phyloP scores from a whole-genome alignment of 2,888 invertebrate species.

The Copidosoma aretas region DNA sequence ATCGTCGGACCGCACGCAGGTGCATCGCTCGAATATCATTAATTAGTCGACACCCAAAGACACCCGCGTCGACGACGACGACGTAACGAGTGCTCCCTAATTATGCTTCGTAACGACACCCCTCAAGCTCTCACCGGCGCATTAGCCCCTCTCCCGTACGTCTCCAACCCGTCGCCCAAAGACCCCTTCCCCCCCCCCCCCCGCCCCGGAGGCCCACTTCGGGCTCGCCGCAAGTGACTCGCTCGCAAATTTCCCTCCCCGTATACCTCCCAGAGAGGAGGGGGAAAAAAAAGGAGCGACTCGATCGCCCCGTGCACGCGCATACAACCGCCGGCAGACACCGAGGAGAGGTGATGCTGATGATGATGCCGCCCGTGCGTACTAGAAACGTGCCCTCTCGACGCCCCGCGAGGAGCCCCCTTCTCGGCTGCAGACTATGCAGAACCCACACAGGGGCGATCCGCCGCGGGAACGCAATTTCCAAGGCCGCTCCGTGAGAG shows the following conservation, averaged over 20 bases:
- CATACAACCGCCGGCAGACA: background rate
- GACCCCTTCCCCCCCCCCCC: too few relatives aligned
- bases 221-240: slow-evolving; percentile 11
- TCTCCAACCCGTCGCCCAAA: too few relatives aligned
- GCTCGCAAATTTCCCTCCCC: slow-evolving; percentile 2
- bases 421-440: too few relatives aligned
- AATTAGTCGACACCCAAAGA: too few relatives aligned
- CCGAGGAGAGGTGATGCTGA: background rate
- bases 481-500: slow-evolving; percentile 27
- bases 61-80: too few relatives aligned
- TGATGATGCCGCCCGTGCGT: background rate
- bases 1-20: too few relatives aligned
- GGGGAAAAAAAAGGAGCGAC: background rate
- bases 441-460: background rate
- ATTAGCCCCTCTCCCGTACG: background rate
- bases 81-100: too few relatives aligned
- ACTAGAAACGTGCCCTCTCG: background rate
- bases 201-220: background rate
- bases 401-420: slow-evolving; percentile 1
- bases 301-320: too few relatives aligned
- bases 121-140: too few relatives aligned
- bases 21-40: too few relatives aligned
- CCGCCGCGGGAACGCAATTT: slow-evolving; percentile 42
- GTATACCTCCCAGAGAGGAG: background rate
- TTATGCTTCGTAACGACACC: too few relatives aligned